These are phyloP conservation scores for Penaeus vannamei DNA, from an alignment of 1,140 invertebrate species.

Conservation along the genomic window DNA sequence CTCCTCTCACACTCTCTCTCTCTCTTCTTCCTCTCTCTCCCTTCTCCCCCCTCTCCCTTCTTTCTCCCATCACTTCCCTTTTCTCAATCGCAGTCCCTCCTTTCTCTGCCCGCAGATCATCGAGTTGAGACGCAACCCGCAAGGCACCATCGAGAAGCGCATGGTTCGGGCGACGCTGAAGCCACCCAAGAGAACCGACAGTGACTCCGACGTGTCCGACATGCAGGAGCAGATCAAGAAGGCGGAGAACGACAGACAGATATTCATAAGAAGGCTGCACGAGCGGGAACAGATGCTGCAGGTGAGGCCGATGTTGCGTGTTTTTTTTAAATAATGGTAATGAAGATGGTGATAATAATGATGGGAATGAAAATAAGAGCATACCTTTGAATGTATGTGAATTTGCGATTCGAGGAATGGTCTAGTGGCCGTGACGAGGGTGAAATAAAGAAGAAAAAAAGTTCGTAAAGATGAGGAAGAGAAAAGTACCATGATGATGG, in stretches of 20 bases:
- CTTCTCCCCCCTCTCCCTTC: neutral
- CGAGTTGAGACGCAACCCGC: conserved; percentile 65
- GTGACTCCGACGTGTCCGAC: conserved; percentile 66
- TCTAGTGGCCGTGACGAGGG: too few species aligned
- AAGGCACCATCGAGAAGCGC: conserved; percentile 52
- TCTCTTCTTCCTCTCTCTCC: neutral
- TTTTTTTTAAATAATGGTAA: neutral
- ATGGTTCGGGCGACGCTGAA: conserved; percentile 56
- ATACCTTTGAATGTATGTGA: too few species aligned
- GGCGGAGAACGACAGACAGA: conserved; percentile 61
- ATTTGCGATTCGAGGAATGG: too few species aligned
- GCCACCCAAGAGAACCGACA: conserved; percentile 57
- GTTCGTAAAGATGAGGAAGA: too few species aligned
- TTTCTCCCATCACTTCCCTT: neutral
- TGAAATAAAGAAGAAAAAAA: too few species aligned
- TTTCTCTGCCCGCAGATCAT: conserved; percentile 61
- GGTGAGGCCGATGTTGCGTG: conserved; percentile 8
- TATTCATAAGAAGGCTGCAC: conserved; percentile 70
- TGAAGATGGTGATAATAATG: neutral
- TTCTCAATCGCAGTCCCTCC: neutral
- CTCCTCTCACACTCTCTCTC: too few species aligned
- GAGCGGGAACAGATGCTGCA: conserved; percentile 72
- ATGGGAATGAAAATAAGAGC: neutral
- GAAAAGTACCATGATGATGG: too few species aligned
- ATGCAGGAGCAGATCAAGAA: conserved; percentile 70